Evolutionary conservation across 1,140 invertebrate species (phyloP).

Genomic region (Bombus superbus): DNA sequence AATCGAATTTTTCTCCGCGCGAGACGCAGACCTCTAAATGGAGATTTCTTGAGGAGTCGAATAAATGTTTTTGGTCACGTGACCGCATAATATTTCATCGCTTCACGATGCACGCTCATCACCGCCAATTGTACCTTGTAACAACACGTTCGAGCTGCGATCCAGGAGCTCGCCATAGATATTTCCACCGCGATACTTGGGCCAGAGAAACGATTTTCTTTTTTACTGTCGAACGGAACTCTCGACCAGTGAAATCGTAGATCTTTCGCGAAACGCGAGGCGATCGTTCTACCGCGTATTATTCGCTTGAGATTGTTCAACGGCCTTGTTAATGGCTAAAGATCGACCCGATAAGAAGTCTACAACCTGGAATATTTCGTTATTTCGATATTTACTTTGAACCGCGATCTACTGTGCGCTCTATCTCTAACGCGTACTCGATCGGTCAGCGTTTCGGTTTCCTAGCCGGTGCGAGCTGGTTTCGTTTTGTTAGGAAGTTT

Average conservation of each 20-base stretch:
- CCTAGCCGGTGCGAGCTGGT: neutral
- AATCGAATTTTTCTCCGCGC: neutral
- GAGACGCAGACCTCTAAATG: neutral
- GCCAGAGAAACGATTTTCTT: neutral
- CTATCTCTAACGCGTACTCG: too few relatives aligned
- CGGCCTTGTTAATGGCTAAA: neutral
- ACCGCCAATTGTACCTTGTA: neutral
- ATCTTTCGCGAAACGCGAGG: conserved; percentile 22
- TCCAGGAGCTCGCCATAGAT: neutral
- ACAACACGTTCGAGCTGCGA: neutral
- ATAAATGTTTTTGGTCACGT: conserved; percentile 41
- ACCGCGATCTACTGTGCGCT: neutral
- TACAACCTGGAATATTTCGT: neutral
- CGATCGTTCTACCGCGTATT: conserved; percentile 9
- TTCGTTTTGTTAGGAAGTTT: conserved; percentile 14
- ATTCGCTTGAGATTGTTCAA: conserved; percentile 22
- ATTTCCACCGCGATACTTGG: neutral
- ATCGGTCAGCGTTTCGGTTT: neutral
- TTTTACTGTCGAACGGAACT: neutral
- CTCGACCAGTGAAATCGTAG: neutral
- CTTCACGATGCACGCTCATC: conserved; percentile 19
- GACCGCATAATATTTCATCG: conserved; percentile 32
- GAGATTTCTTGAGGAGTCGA: neutral
- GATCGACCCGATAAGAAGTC: neutral
- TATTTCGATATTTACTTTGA: neutral